These are phyloP conservation scores for Hydrophis major DNA, from an alignment of 2,797 vertebrate genomes.

Conservation along the genomic window DNA sequence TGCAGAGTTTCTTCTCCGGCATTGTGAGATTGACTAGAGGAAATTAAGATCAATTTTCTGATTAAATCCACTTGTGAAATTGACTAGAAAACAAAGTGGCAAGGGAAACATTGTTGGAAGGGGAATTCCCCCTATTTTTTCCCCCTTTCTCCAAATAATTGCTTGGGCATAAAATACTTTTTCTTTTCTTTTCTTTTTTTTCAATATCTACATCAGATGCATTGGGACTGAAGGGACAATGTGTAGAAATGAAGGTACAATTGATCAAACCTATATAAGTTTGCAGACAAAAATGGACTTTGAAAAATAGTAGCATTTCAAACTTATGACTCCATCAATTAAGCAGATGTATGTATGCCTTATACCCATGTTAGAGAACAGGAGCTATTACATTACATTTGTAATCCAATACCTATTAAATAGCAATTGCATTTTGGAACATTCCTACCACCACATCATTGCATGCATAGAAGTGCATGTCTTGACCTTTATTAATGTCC, in stretches of 20 bases:
- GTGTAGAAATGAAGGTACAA: background rate
- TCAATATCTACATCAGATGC: background rate
- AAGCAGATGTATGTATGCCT: background rate
- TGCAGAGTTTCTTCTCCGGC: background rate
- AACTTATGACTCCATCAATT: background rate
- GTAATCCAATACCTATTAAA: background rate
- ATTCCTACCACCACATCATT: background rate
- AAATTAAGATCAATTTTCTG: background rate
- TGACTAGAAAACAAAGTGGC: background rate
- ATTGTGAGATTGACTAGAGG: background rate
- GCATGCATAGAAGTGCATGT: background rate
- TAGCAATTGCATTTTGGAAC: background rate
- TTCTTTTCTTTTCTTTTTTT: background rate
- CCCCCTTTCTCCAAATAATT: background rate
- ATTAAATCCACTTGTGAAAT: background rate
- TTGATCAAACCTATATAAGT: background rate
- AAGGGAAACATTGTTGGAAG: background rate
- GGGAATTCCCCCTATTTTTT: background rate
- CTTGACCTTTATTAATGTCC: background rate
- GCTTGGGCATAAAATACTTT: background rate
- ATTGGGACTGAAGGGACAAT: background rate
- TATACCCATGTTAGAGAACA: background rate
- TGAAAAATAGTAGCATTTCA: background rate
- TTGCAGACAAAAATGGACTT: background rate
- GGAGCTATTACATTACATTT: background rate